Evolutionary conservation across 2,113 vertebrate genomes (phyloP), one percentile per base, ranked within the genome.

Genomic region (Catharus minimus): DNA sequence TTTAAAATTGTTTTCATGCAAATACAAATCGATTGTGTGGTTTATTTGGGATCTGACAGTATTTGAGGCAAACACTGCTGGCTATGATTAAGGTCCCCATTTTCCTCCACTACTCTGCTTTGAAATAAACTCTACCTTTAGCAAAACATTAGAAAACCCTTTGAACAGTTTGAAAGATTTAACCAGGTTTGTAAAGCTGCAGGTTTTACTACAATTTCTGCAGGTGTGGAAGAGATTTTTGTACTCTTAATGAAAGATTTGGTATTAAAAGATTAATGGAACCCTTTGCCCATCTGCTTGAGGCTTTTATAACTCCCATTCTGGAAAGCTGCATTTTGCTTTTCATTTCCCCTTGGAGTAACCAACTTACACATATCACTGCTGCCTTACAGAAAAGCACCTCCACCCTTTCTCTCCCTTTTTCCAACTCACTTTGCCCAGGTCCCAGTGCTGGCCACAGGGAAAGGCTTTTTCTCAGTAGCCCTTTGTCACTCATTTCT

Each of bases 151-250:
- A 91, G 82, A 74, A 95, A 96, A 94, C 43, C 32, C 38, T 77
- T 84, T 86, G 62, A 86, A 36, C 50, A 80, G 50, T 13, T 11
- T 41, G 41, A 84, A 80, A 55, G 77, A 33, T 76, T 93, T 92
- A 92, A 67, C n/a, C 43, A 75, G n/a, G 43, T 75, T 53, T 89
- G 27, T 49, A 94, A 94, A 90, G 55, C 57, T 79, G 60, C 68
- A 80, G 41, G 33, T 47, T 81, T 86, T 75, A 67, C 71, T 46
- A 28, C 11, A 44, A 90, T 66, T 94, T 69, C 80, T 83, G 52
- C 89, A 97, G 95, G 93, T 94, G 90, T 86, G 81, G 47, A 92
- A 89, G 61, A 89, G 74, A 69, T 71, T 66, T 84, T 76, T 55
- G 61, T n/a, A 38, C 43, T 64, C 41, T 76, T 91, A 91, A 74